phyloP scores from a whole-genome alignment of 2,113 vertebrate genomes.

The Nansenia antarctica region DNA sequence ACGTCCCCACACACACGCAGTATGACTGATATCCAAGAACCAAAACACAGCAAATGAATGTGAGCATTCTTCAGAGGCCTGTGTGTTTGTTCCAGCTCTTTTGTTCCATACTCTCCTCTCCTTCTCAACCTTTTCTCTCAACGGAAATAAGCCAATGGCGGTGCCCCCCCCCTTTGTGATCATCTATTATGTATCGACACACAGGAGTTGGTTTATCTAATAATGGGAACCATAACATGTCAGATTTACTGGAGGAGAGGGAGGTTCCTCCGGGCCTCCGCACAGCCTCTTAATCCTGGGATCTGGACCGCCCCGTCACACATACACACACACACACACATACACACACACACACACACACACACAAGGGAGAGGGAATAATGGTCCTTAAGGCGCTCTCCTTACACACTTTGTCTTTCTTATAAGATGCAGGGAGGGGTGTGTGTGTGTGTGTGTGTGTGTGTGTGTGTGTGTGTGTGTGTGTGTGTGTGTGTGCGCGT shows the following conservation, averaged over 20 bases:
- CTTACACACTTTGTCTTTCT: not conserved
- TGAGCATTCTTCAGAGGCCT: not conserved
- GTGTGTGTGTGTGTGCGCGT: too few relatives aligned
- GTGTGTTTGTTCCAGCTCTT: not conserved
- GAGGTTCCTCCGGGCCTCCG: slow-evolving; percentile 40
- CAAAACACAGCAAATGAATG: too few relatives aligned
- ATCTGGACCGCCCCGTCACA: slow-evolving; percentile 38
- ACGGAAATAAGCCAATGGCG: slow-evolving; percentile 38
- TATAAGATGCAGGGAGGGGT: too few relatives aligned
- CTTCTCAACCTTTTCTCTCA: slow-evolving; percentile 2
- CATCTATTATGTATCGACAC: slow-evolving; percentile 55
- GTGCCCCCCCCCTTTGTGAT: slow-evolving; percentile 8
- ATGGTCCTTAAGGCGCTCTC: slow-evolving; percentile 13
- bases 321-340: too few relatives aligned
- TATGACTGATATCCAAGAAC: too few relatives aligned
- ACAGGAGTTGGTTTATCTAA: slow-evolving; percentile 64
- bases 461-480: too few relatives aligned
- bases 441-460: too few relatives aligned
- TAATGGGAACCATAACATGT: slow-evolving; percentile 52
- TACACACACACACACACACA: too few relatives aligned
- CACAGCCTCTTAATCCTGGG: slow-evolving; percentile 50
- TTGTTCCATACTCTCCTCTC: not conserved
- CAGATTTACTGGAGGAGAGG: slow-evolving; percentile 55
- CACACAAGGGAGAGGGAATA: slow-evolving; percentile 18
- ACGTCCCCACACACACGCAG: too few relatives aligned